Evolutionary conservation across 2,888 invertebrate genomes (phyloP).

Genomic region (Dryococelus australis): DNA sequence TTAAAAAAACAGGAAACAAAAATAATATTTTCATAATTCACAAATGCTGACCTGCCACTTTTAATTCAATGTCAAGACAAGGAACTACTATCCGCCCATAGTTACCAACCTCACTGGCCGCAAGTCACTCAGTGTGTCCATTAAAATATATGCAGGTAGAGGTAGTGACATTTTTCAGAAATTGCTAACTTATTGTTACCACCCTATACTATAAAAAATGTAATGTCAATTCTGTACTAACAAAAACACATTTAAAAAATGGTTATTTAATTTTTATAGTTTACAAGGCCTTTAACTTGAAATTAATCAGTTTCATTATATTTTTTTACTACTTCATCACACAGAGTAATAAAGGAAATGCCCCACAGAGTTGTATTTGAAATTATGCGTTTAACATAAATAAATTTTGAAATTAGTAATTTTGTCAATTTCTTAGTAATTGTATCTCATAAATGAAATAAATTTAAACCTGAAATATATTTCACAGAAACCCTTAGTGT

Average conservation of each 20-base stretch:
- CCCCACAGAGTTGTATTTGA: neutral
- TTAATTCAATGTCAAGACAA: too few species aligned
- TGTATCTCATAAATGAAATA: neutral
- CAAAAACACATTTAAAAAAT: neutral
- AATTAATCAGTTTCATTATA: neutral
- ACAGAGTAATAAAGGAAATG: neutral
- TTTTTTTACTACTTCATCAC: constrained; percentile 23
- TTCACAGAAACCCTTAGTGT: too few species aligned
- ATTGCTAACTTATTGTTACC: too few species aligned
- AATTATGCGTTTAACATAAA: neutral
- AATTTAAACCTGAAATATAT: neutral
- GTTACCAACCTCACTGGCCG: too few species aligned
- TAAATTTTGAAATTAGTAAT: neutral
- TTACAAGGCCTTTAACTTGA: constrained; percentile 20
- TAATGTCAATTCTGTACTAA: neutral
- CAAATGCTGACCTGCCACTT: too few species aligned
- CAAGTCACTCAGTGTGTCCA: too few species aligned
- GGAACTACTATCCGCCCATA: too few species aligned
- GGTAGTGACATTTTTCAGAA: too few species aligned
- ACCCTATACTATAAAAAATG: neutral
- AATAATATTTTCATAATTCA: too few species aligned
- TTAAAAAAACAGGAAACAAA: too few species aligned
- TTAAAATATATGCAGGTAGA: too few species aligned
- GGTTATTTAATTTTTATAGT: neutral
- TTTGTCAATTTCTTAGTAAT: neutral